These are phyloP conservation scores for Nowickia ferox DNA, from an alignment of 2,888 invertebrate species.

Conservation along the genomic window DNA sequence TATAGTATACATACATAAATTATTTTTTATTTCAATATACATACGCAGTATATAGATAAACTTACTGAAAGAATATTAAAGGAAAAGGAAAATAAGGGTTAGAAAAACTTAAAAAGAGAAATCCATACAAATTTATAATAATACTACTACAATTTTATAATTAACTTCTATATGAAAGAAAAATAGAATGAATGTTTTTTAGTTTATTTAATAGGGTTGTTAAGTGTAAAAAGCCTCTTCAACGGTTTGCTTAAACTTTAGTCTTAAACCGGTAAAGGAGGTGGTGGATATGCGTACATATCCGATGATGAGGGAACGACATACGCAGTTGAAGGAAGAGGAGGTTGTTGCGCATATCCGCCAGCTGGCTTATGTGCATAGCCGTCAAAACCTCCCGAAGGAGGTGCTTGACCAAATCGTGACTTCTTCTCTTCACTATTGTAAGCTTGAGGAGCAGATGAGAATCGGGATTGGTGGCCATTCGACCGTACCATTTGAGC, in stretches of 20 bases:
- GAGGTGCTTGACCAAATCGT: constrained; percentile 72
- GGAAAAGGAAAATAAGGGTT: neutral
- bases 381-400: constrained; percentile 50
- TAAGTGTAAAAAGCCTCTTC: constrained; percentile 61
- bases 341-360: constrained; percentile 73
- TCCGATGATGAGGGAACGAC: constrained; percentile 80
- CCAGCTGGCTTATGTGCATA: constrained; percentile 70
- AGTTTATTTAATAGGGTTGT: constrained; percentile 10
- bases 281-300: constrained; percentile 82
- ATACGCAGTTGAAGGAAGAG: constrained; percentile 75
- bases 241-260: constrained; percentile 66
- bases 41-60: neutral
- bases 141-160: constrained; percentile 53
- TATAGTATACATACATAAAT: neutral
- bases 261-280: constrained; percentile 82
- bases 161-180: constrained; percentile 35
- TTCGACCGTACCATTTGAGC: constrained; percentile 74
- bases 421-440: constrained; percentile 74
- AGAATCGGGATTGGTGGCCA: constrained; percentile 77
- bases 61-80: constrained; percentile 26
- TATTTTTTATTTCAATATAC: neutral
- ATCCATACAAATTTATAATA: constrained; percentile 46
- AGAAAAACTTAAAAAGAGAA: constrained; percentile 20
- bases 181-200: constrained; percentile 38
- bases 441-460: constrained; percentile 72